Conservation (phyloP, 2,888 invertebrate species). For the Zygothrica quintamaculata region DNA sequence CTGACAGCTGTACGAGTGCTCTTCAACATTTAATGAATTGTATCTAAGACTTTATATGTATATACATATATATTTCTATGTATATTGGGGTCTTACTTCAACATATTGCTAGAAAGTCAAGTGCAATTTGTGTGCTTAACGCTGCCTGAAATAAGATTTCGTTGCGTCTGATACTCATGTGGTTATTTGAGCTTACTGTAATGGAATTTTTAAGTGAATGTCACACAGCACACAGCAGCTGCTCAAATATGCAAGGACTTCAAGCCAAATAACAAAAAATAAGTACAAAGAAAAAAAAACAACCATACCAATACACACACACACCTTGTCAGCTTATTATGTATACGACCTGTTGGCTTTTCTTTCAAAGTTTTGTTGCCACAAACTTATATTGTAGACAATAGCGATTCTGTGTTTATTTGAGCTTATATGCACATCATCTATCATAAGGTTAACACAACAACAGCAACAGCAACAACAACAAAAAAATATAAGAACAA, state of each 20-base stretch:
- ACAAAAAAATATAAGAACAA: too few relatives aligned
- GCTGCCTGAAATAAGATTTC: slow-evolving; percentile 77
- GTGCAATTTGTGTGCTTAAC: slow-evolving; percentile 74
- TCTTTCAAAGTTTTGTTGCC: slow-evolving; percentile 15
- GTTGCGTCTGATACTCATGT: slow-evolving; percentile 48
- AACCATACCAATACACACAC: slow-evolving; percentile 29
- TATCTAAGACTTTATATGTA: slow-evolving; percentile 5
- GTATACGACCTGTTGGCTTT: slow-evolving; percentile 49
- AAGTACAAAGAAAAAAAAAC: too few relatives aligned
- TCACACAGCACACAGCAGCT: slow-evolving; percentile 67
- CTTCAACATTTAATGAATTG: slow-evolving; percentile 70
- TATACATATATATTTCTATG: slow-evolving; percentile 12
- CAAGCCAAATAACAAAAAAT: too few relatives aligned
- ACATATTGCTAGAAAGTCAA: slow-evolving; percentile 46
- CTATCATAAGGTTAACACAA: slow-evolving; percentile 67
- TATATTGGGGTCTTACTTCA: slow-evolving; percentile 4
- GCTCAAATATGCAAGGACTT: slow-evolving; percentile 74
- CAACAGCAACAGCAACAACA: slow-evolving; percentile 13
- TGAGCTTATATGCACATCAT: slow-evolving; percentile 79
- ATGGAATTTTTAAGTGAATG: slow-evolving; percentile 80
- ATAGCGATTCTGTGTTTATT: slow-evolving; percentile 73
- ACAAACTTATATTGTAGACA: slow-evolving; percentile 64
- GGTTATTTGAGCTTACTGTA: slow-evolving; percentile 75
- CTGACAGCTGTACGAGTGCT: slow-evolving; percentile 64
- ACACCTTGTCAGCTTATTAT: slow-evolving; percentile 56